These are phyloP conservation scores for Pachyseris speciosa DNA, from an alignment of 64 coral and sea anemone species.

Conservation along the genomic window DNA sequence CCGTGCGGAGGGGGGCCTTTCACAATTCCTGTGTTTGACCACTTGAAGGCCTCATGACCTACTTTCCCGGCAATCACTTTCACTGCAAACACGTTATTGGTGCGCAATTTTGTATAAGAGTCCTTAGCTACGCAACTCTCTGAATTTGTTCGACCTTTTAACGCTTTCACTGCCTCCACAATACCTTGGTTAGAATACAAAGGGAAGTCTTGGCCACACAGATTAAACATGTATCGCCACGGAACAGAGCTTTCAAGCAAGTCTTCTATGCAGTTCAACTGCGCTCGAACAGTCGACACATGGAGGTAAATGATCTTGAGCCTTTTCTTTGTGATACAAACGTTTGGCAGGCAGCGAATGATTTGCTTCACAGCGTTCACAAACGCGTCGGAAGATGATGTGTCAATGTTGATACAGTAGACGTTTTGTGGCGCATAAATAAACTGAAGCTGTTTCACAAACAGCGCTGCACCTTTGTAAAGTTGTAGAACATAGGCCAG, in stretches of 20 bases:
- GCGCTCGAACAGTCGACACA: constrained; percentile 38
- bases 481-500: constrained; percentile 24
- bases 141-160: constrained; percentile 30
- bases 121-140: neutral
- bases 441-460: constrained; percentile 37
- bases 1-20: neutral
- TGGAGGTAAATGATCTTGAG: constrained; percentile 32
- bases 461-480: constrained; percentile 41
- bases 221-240: constrained; percentile 40
- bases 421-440: constrained; percentile 64
- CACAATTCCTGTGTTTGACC: neutral
- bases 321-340: constrained; percentile 23
- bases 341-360: constrained; percentile 46
- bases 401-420: constrained; percentile 56
- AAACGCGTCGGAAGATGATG: neutral
- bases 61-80: neutral
- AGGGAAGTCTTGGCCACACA: constrained; percentile 57
- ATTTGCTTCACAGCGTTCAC: constrained; percentile 1
- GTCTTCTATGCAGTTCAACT: constrained; percentile 34
- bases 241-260: neutral
- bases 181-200: constrained; percentile 30
- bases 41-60: neutral
- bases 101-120: neutral
- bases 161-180: constrained; percentile 20
- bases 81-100: neutral